These are phyloP conservation scores for Halcyon chelicuti DNA, from an alignment of 2,797 vertebrate species.

Conservation along the genomic window DNA sequence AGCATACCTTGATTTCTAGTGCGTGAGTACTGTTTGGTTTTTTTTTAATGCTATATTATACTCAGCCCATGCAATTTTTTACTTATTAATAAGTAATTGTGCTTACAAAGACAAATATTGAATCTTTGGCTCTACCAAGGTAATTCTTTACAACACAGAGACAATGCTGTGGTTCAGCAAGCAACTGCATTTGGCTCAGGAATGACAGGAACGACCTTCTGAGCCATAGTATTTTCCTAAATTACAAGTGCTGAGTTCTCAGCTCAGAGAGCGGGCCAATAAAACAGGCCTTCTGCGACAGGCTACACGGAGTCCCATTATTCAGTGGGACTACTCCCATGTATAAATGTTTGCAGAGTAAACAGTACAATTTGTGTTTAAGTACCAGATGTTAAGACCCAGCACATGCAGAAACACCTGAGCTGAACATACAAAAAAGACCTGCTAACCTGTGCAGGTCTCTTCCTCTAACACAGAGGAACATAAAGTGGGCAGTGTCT, in stretches of 20 bases:
- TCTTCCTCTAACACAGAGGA: neutral
- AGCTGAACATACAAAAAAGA: neutral
- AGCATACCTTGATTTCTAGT: neutral
- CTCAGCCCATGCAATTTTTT: neutral
- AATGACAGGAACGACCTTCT: neutral
- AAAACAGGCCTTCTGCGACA: neutral
- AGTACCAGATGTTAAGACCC: neutral
- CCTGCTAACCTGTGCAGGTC: neutral
- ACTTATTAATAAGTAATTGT: neutral
- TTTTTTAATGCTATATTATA: neutral
- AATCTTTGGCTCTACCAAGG: neutral
- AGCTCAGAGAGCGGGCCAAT: neutral
- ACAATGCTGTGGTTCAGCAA: neutral
- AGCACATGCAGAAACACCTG: neutral
- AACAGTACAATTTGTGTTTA: neutral
- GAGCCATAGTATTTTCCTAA: neutral
- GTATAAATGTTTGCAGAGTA: neutral
- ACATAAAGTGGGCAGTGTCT: neutral
- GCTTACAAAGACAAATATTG: neutral
- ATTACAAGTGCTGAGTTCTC: neutral
- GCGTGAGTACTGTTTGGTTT: neutral
- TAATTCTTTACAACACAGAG: neutral
- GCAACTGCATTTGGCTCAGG: neutral
- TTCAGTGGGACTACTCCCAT: neutral
- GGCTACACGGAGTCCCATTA: neutral